A percentile compares a stretch with the other conserved stretches of the same genome.
phyloP scores from a whole-genome alignment of 2,888 invertebrate genomes.

The Agrochola lychnidis region DNA sequence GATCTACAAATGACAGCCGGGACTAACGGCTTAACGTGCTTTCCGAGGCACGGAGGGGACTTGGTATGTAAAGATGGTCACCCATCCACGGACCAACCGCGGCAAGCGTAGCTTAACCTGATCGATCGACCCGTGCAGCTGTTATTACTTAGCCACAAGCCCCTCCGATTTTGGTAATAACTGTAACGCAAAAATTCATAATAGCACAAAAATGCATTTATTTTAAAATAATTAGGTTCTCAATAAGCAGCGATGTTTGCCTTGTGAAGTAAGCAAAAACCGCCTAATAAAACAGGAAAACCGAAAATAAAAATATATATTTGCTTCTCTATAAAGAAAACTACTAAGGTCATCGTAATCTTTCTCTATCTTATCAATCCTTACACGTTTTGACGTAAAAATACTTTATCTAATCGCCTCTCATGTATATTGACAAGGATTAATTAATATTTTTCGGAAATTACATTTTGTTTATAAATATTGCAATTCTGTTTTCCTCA shows the following conservation, averaged over 20 bases:
- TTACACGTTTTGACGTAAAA: slow-evolving; percentile 10
- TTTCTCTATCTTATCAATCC: slow-evolving; percentile 37
- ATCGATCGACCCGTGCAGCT: too few relatives aligned
- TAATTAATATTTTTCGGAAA: slow-evolving; percentile 30
- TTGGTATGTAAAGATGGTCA: too few relatives aligned
- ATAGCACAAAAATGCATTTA: background rate
- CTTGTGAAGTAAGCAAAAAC: background rate
- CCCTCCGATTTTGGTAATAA: background rate
- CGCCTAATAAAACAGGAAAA: slow-evolving; percentile 13
- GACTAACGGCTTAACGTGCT: too few relatives aligned
- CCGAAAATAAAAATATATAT: background rate
- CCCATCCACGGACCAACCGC: too few relatives aligned
- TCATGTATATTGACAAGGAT: slow-evolving; percentile 23
- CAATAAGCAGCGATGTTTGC: background rate
- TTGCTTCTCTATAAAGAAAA: background rate
- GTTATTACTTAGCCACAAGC: too few relatives aligned
- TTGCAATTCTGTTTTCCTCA: slow-evolving; percentile 1
- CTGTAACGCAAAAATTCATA: background rate
- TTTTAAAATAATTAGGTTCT: background rate
- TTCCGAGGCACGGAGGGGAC: too few relatives aligned
- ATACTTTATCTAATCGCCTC: slow-evolving; percentile 37
- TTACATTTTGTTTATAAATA: slow-evolving; percentile 43
- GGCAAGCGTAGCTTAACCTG: too few relatives aligned
- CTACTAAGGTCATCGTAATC: slow-evolving; percentile 15
- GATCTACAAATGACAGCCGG: too few relatives aligned